Evolutionary conservation across 2,113 vertebrate species (phyloP), one percentile per base, ranked within the genome.

Genomic region (Oncorhynchus tshawytscha): DNA sequence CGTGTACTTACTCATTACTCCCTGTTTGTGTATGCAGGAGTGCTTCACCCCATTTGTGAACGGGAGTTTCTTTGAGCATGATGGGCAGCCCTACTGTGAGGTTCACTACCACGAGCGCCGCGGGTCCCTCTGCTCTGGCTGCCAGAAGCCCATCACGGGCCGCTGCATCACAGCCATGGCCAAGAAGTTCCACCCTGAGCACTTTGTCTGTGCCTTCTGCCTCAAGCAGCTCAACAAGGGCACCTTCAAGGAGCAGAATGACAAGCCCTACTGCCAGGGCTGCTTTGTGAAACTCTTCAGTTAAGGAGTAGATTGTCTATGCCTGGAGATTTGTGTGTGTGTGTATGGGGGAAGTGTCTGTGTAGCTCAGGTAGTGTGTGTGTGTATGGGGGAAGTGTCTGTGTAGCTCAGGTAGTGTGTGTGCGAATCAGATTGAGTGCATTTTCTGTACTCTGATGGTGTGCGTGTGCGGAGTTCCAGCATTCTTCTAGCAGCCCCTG

Each of bases 191-290:
- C 98, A 99, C 89, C 97, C 98, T 0, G 98, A 99, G 95, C 98
- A 99, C 90, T 99, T 99, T 57, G 98, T 98, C 85, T 99, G 98
- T 39, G 98, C 98, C 92, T 99, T 99, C 92, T 99, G 98, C 89
- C 95, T 99, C 88, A 99, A 99, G 88, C 98, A 99, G 82, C 98
- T 99, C 87, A 99, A 99, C 93, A 99, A 99, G 92, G 98, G 98
- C 90, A 99, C 97, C 85, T 99, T 99, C 90, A 99, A 99, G 90
- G 98, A 99, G 93, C 97, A 99, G 84, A 99, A 99, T 0, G 97
- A 98, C 94, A 99, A 99, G 90, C 98, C 98, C 20, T 99, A 99
- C 93, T 99, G 97, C 86, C 98, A 99, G 86, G 95, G 95, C 91
- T 99, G 97, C 94, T 99, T 98, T 78, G 76, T 99, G 88, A 99